Conservation (phyloP, 30 jellyfish, hydroid and myxozoan genomes). For the Aurelia coerulea region DNA sequence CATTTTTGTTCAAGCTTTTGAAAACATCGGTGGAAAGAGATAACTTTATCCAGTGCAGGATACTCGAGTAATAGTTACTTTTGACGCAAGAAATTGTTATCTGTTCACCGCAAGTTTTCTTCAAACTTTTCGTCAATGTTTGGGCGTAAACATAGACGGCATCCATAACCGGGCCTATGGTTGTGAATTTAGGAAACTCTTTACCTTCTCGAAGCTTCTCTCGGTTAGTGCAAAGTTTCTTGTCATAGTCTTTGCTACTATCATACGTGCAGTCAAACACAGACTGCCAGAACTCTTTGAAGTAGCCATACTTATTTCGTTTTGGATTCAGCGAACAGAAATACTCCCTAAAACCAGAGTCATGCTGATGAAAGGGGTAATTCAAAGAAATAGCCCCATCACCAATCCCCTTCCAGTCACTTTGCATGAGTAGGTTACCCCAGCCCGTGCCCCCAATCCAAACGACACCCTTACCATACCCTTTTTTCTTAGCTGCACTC, state of each 20-base stretch:
- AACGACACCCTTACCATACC: conserved; percentile 11
- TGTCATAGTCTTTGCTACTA: neutral
- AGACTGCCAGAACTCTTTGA: conserved; percentile 65
- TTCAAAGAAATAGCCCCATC: conserved; percentile 48
- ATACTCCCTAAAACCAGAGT: conserved; percentile 30
- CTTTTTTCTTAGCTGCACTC: conserved; percentile 45
- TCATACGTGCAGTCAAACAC: conserved; percentile 54
- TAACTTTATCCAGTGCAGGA: conserved; percentile 19
- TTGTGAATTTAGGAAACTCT: conserved; percentile 21
- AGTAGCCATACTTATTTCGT: conserved; percentile 17
- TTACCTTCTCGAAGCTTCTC: conserved; percentile 34
- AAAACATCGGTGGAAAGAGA: conserved; percentile 17
- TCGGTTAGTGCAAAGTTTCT: conserved; percentile 33
- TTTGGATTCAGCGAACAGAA: conserved; percentile 60
- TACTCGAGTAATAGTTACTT: conserved; percentile 9
- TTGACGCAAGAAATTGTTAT: conserved; percentile 21
- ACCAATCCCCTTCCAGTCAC: neutral
- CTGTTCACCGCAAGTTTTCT: conserved; percentile 25
- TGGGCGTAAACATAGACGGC: conserved; percentile 68
- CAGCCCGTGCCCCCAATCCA: conserved; percentile 70
- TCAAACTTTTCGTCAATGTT: conserved; percentile 26
- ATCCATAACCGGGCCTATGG: conserved; percentile 56
- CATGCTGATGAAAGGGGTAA: conserved; percentile 9
- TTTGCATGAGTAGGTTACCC: conserved; percentile 35
- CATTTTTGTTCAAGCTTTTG: conserved; percentile 1